Evolutionary conservation across 2,797 vertebrate species (phyloP).

Genomic region (Hemitrygon akajei): DNA sequence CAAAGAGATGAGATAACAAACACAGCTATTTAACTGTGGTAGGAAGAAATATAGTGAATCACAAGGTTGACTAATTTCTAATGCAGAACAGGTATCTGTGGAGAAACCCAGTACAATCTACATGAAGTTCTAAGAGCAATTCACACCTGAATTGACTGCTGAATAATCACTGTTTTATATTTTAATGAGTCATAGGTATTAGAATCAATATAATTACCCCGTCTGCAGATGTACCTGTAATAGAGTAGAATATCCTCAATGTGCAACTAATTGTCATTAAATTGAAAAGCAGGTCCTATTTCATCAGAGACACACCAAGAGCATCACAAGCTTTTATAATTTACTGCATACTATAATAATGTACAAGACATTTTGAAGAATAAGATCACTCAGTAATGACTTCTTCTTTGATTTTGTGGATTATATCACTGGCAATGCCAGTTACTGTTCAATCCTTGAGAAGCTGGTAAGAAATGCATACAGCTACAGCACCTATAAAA

Average conservation of each 20-base stretch:
- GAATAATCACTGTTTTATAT: slow-evolving; percentile 6
- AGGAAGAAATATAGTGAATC: neutral
- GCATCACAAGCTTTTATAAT: neutral
- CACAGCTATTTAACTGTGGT: neutral
- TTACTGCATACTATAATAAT: neutral
- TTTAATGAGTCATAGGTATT: neutral
- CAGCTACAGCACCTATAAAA: too few relatives aligned
- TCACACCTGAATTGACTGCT: neutral
- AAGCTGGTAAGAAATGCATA: too few relatives aligned
- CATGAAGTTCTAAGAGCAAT: neutral
- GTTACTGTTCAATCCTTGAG: too few relatives aligned
- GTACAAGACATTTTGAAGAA: neutral
- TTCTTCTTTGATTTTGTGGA: too few relatives aligned
- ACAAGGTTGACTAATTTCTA: neutral
- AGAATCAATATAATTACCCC: slow-evolving; percentile 2
- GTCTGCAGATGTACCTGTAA: neutral
- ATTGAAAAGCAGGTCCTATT: neutral
- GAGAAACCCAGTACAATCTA: neutral
- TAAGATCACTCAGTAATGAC: neutral
- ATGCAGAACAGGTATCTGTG: neutral
- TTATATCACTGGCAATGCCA: too few relatives aligned
- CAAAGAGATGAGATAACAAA: too few relatives aligned
- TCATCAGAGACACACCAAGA: neutral
- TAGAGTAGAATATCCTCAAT: slow-evolving; percentile 10
- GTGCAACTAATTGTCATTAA: neutral